phyloP scores from a whole-genome alignment of 2,888 invertebrate genomes.

The Mesorhabditis belari region DNA sequence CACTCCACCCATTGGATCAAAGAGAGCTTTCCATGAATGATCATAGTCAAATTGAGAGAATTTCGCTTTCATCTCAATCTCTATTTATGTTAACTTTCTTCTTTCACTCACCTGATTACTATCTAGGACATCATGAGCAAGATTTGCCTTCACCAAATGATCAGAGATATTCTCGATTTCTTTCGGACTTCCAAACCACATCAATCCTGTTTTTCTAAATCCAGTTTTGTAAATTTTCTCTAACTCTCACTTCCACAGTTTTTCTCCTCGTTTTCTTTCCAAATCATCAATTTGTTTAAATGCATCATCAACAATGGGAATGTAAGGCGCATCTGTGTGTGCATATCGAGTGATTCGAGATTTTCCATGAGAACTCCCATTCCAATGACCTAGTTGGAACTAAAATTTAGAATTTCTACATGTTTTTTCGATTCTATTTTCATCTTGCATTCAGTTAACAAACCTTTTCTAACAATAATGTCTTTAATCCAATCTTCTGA shows the following conservation, averaged over 20 bases:
- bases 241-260: constrained; percentile 24
- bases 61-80: constrained; percentile 11
- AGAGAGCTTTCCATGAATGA: constrained; percentile 20
- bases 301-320: constrained; percentile 27
- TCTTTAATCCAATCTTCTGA: constrained; percentile 39
- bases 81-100: background rate
- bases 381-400: constrained; percentile 33
- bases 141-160: constrained; percentile 14
- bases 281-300: constrained; percentile 28
- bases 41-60: constrained; percentile 26
- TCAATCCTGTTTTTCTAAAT: constrained; percentile 26
- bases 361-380: constrained; percentile 47
- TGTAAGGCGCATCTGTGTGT: constrained; percentile 34
- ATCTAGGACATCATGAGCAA: constrained; percentile 22
- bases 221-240: background rate
- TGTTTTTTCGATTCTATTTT: background rate
- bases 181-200: constrained; percentile 21
- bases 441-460: background rate
- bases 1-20: constrained; percentile 36
- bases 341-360: constrained; percentile 47
- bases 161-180: constrained; percentile 14
- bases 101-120: constrained; percentile 10
- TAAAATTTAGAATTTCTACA: constrained; percentile 7
- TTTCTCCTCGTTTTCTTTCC: constrained; percentile 21
- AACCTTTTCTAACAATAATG: constrained; percentile 47